These are phyloP conservation scores for Coleophora deauratella DNA, from an alignment of 2,888 invertebrate species.

Conservation along the genomic window DNA sequence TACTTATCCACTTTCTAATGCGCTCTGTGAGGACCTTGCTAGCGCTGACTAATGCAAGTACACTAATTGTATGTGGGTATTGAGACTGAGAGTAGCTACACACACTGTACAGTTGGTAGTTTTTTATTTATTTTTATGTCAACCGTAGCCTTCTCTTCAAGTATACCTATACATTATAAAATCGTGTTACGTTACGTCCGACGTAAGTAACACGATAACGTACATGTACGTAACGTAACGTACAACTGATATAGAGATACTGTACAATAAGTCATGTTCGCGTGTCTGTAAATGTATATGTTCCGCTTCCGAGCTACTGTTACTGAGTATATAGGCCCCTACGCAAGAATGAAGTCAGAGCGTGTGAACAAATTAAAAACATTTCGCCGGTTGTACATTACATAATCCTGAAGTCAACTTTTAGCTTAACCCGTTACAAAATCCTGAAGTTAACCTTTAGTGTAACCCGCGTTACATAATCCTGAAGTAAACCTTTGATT, in stretches of 20 bases:
- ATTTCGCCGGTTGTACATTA: constrained; percentile 1
- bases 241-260: constrained; percentile 1
- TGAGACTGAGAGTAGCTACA: no score
- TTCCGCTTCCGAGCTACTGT: constrained; percentile 46
- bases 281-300: constrained; percentile 15
- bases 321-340: constrained; percentile 12
- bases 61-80: not conserved
- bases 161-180: not conserved
- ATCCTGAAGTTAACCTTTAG: no score
- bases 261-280: constrained; percentile 15
- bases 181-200: not conserved
- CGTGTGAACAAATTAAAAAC: constrained; percentile 23
- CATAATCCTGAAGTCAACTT: no score
- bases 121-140: not conserved
- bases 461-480: no score
- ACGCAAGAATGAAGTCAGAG: constrained; percentile 29
- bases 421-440: no score
- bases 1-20: constrained; percentile 31
- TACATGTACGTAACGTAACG: constrained; percentile 3
- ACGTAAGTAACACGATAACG: constrained; percentile 5
- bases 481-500: no score
- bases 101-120: no score
- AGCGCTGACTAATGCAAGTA: not conserved
- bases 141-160: not conserved
- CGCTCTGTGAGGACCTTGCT: constrained; percentile 15